A percentile compares a stretch with the other conserved stretches of the same genome.
phyloP scores from a whole-genome alignment of 2,113 vertebrate species.

The Pipa parva region DNA sequence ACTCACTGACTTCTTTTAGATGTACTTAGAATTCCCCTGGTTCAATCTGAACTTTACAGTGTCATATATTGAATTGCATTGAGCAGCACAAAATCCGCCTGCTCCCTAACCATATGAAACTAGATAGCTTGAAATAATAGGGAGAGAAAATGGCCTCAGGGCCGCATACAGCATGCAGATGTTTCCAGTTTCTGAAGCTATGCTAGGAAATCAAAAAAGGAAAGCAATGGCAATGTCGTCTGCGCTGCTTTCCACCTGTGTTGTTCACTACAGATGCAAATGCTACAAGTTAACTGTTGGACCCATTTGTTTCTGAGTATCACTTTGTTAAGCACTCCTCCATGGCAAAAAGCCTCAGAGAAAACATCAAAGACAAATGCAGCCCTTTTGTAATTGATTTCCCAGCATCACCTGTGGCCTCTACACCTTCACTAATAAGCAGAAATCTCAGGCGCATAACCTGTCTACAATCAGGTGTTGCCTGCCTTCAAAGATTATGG shows the following conservation, averaged over 20 bases:
- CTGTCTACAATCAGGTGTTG: no score
- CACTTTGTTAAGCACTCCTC: no score
- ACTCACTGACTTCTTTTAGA: not conserved
- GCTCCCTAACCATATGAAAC: conserved; percentile 30
- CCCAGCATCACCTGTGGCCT: no score
- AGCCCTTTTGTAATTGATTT: no score
- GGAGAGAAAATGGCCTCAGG: conserved; percentile 23
- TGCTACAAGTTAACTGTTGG: not conserved
- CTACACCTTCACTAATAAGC: no score
- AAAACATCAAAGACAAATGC: no score
- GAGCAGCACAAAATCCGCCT: conserved; percentile 5
- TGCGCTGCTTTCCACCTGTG: not conserved
- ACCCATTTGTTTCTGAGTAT: not conserved
- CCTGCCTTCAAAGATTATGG: no score
- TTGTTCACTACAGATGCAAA: not conserved
- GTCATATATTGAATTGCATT: conserved; percentile 23
- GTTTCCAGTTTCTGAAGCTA: conserved; percentile 32
- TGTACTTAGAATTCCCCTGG: not conserved
- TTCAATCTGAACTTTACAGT: conserved; percentile 16
- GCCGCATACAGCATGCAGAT: conserved; percentile 30
- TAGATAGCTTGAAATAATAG: conserved; percentile 34
- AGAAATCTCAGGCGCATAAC: no score
- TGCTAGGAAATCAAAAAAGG: conserved; percentile 4
- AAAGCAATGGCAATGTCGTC: not conserved
- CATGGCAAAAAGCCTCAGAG: no score